Percentiles rank a stretch among this genome's conserved stretches.
phyloP scores from a whole-genome alignment of 2,113 vertebrate species.

The Beaufortia kweichowensis region DNA sequence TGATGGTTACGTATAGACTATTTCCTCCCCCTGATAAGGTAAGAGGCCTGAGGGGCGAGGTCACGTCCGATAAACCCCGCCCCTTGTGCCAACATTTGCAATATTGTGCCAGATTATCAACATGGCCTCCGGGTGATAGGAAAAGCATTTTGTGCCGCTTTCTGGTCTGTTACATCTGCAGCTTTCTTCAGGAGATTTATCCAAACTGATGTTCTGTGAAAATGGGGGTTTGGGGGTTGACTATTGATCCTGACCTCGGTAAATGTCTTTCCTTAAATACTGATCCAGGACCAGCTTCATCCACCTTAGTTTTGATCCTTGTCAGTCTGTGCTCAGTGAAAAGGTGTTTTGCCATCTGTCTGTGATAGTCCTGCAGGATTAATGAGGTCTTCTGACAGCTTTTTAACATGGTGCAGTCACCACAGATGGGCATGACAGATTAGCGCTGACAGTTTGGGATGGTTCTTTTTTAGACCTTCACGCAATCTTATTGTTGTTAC shows the following conservation, averaged over 20 bases:
- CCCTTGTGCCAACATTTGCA: slow-evolving; percentile 34
- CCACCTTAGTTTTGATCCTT: neutral
- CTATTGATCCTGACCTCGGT: slow-evolving; percentile 1
- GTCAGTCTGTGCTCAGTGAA: slow-evolving; percentile 59
- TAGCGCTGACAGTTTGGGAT: slow-evolving; percentile 50
- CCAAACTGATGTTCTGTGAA: slow-evolving; percentile 58
- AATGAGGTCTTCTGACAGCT: slow-evolving; percentile 67
- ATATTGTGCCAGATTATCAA: slow-evolving; percentile 47
- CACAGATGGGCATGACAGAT: slow-evolving; percentile 57
- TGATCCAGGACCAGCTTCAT: neutral
- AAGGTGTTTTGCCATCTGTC: slow-evolving; percentile 68
- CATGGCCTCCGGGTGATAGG: slow-evolving; percentile 30
- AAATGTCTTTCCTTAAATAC: neutral
- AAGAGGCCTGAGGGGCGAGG: slow-evolving; percentile 63
- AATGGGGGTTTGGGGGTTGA: neutral
- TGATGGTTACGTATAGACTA: slow-evolving; percentile 61
- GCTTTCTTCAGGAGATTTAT: slow-evolving; percentile 68
- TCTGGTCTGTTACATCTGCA: slow-evolving; percentile 63
- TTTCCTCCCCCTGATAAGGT: slow-evolving; percentile 60
- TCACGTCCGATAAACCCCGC: slow-evolving; percentile 1
- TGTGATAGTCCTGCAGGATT: slow-evolving; percentile 68
- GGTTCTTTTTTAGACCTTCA: neutral
- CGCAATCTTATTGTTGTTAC: too few species aligned
- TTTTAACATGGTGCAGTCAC: slow-evolving; percentile 53
- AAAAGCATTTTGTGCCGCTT: neutral